These are phyloP conservation scores for Pelobates cultripes DNA, from an alignment of 2,797 vertebrate species.

Conservation along the genomic window DNA sequence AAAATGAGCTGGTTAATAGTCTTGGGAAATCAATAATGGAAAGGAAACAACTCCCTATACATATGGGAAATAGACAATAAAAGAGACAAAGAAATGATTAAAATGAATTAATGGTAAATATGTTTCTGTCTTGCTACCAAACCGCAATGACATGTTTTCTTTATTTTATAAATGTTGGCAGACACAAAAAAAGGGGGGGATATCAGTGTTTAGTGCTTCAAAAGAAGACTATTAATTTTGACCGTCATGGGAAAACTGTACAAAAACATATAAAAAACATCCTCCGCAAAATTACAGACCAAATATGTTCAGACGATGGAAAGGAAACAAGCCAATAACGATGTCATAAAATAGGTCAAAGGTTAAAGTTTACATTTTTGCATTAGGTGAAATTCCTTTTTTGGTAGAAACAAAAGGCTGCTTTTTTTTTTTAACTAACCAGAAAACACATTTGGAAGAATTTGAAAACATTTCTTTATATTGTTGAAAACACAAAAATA, in stretches of 20 bases:
- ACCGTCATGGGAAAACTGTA: slow-evolving; percentile 24
- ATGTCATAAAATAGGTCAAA: slow-evolving; percentile 16
- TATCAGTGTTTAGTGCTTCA: slow-evolving; percentile 35
- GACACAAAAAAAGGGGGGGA: slow-evolving; percentile 23
- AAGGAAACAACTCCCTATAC: slow-evolving; percentile 11
- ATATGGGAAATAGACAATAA: slow-evolving; percentile 11
- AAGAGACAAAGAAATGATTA: slow-evolving; percentile 16
- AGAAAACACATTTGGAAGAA: too few species aligned
- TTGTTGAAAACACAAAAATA: too few species aligned
- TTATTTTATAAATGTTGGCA: slow-evolving; percentile 49
- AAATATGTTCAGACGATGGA: slow-evolving; percentile 21
- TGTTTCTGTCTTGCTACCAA: slow-evolving; percentile 34
- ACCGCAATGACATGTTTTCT: slow-evolving; percentile 19
- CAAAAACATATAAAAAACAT: slow-evolving; percentile 22
- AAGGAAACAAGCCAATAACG: slow-evolving; percentile 33
- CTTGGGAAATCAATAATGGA: slow-evolving; percentile 28
- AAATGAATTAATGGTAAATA: slow-evolving; percentile 26
- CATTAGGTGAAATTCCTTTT: slow-evolving; percentile 1
- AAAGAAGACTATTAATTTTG: slow-evolving; percentile 32
- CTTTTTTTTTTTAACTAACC: too few species aligned
- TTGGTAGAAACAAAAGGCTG: neutral
- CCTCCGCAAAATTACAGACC: slow-evolving; percentile 11
- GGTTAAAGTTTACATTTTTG: slow-evolving; percentile 19
- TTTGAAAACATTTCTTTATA: too few species aligned
- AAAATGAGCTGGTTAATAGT: slow-evolving; percentile 14